A percentile compares a stretch with the other conserved stretches of the same genome.
phyloP scores from a whole-genome alignment of 2,797 vertebrate genomes.

The Lepus oiostolus region DNA sequence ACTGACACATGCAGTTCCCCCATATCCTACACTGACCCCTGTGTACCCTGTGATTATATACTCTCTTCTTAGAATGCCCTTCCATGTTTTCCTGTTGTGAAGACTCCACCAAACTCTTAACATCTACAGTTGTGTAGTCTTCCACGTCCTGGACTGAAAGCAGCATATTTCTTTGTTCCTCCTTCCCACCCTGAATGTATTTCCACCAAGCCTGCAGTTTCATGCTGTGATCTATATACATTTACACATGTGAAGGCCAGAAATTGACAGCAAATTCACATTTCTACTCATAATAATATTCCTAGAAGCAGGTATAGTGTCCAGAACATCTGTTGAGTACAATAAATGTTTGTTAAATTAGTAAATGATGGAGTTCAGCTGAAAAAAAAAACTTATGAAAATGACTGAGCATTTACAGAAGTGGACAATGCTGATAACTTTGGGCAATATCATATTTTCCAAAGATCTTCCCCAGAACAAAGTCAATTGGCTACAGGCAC shows the following conservation, averaged over 20 bases:
- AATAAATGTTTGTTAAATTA: constrained; percentile 23
- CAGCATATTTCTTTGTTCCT: background rate
- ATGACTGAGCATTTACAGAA: constrained; percentile 55
- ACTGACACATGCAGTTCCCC: background rate
- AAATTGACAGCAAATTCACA: background rate
- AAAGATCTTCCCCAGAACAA: constrained; percentile 70
- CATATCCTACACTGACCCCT: background rate
- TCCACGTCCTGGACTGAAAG: background rate
- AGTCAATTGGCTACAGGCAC: constrained; percentile 69
- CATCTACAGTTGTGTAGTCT: background rate
- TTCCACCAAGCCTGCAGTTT: background rate
- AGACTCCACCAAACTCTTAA: background rate
- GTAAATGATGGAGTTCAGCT: constrained; percentile 30
- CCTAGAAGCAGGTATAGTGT: background rate
- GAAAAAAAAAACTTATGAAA: constrained; percentile 22
- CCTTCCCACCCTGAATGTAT: background rate
- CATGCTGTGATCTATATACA: background rate
- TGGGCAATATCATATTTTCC: constrained; percentile 60
- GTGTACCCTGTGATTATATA: background rate
- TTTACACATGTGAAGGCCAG: background rate
- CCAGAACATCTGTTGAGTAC: background rate
- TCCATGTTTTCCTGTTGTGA: background rate
- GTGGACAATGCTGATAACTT: constrained; percentile 63
- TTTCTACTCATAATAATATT: background rate
- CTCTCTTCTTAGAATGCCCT: background rate